These are phyloP conservation scores for Andrena fulva DNA, from an alignment of 2,888 invertebrate species.

Conservation along the genomic window DNA sequence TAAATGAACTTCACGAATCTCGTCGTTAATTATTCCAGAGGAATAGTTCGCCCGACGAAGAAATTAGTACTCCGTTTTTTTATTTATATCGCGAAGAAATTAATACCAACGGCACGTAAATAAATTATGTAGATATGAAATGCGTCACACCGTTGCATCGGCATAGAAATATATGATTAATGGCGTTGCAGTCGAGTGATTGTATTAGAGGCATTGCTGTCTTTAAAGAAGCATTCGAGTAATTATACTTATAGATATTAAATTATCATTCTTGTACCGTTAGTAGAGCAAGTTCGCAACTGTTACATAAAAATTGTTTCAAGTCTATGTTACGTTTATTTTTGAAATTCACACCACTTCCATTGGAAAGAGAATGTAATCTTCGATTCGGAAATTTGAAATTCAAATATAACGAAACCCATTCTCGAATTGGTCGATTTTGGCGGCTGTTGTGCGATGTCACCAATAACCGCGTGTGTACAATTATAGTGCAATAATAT, in stretches of 20 bases:
- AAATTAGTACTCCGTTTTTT: not conserved
- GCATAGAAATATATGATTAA: not conserved
- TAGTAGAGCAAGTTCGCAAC: not conserved
- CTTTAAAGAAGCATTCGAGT: not conserved
- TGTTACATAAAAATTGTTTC: not conserved
- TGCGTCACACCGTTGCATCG: not conserved
- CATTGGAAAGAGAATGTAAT: not conserved
- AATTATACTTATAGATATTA: not conserved
- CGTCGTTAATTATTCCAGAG: not conserved
- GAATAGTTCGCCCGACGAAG: not conserved
- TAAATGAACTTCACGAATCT: not conserved
- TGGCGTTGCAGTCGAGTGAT: not conserved
- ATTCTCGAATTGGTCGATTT: not conserved
- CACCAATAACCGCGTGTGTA: not conserved
- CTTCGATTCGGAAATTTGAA: conserved; percentile 23
- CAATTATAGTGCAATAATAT: not conserved
- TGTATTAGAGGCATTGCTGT: not conserved
- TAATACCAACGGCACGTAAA: not conserved
- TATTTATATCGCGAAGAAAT: not conserved
- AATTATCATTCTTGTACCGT: not conserved
- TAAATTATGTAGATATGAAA: conserved; percentile 16
- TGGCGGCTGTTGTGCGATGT: not conserved
- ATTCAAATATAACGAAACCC: conserved; percentile 15
- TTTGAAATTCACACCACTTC: too few species aligned
- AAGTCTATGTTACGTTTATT: not conserved